Conservation (phyloP, 2,888 invertebrate species). For the Chromoteleia sp. region DNA sequence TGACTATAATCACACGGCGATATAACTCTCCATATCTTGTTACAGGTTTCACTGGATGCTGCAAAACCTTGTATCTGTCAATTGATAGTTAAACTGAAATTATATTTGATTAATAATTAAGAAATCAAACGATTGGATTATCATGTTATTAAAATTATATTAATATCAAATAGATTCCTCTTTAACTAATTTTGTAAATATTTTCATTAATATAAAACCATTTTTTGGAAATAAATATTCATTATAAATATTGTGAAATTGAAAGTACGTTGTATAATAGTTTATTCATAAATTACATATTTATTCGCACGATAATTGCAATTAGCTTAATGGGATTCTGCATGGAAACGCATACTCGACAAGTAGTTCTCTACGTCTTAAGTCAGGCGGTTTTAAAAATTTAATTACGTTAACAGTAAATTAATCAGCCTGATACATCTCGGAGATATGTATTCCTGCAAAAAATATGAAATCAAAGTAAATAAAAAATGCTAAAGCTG, state of each 20-base stretch:
- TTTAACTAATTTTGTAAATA: not conserved
- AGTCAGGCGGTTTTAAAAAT: slow-evolving; percentile 20
- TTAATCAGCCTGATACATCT: not conserved
- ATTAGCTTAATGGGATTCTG: not conserved
- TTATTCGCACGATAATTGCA: no score
- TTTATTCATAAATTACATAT: no score
- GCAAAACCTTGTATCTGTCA: slow-evolving; percentile 26
- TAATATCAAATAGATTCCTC: not conserved
- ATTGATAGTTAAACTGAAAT: slow-evolving; percentile 2
- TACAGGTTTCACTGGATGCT: slow-evolving; percentile 51
- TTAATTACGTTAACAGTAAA: not conserved
- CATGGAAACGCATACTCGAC: not conserved
- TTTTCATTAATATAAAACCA: no score
- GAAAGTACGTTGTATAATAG: no score
- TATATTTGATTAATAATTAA: slow-evolving; percentile 14
- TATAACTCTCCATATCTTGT: slow-evolving; percentile 54
- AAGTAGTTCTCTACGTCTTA: slow-evolving; percentile 19
- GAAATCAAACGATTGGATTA: not conserved
- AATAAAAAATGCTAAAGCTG: no score
- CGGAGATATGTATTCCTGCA: not conserved
- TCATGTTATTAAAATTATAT: not conserved
- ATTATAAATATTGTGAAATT: no score
- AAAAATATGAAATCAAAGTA: not conserved
- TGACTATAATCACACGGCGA: slow-evolving; percentile 24
- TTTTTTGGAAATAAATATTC: no score